Conservation (phyloP, 2,113 vertebrate genomes). For the Oxyruncus cristatus region DNA sequence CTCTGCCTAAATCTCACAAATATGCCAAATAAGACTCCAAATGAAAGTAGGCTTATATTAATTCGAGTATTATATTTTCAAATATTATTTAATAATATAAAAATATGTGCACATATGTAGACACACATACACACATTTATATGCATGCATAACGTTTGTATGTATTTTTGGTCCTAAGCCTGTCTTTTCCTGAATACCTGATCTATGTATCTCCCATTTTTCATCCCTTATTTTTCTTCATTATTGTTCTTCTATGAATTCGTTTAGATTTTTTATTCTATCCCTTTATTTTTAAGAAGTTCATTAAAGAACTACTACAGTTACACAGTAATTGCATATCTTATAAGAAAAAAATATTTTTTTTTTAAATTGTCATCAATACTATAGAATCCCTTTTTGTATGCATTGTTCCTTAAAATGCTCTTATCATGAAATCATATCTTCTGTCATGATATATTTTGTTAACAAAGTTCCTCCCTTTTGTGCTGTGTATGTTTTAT, state of each 20-base stretch:
- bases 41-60: accelerated
- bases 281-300: neutral
- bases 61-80: neutral
- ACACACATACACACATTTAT: neutral
- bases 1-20: neutral
- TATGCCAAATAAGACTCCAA: neutral
- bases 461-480: neutral
- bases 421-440: neutral
- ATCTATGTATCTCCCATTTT: neutral
- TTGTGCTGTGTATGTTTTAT: neutral
- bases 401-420: neutral
- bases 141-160: neutral
- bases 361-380: neutral
- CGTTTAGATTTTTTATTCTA: accelerated
- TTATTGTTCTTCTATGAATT: neutral
- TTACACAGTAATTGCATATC: neutral
- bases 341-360: neutral
- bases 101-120: neutral
- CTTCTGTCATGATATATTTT: neutral
- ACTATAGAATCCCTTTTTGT: accelerated
- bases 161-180: neutral
- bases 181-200: neutral
- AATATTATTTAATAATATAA: neutral
- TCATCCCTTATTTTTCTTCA: neutral
- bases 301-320: neutral